Base-by-base conservation (phyloP, 2,888 invertebrate species). In the Cepaea hortensis region DNA sequence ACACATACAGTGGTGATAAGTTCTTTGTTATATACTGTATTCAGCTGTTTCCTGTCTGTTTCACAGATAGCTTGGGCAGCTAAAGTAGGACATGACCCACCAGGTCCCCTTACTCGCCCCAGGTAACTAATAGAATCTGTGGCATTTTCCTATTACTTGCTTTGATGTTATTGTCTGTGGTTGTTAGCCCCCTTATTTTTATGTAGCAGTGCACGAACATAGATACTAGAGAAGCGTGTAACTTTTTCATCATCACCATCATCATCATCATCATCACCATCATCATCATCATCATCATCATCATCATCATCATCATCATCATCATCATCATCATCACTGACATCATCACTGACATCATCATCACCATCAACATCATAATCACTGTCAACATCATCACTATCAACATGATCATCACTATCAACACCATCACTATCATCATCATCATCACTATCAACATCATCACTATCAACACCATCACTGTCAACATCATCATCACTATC, bases 1-100 rank as follows among this genome's bases (percentile, higher is more conserved):
- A 35, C 35, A 35, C 35, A 35, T 35, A 35, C 35, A 35, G 35
- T 35, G 35, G 35, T 35, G 35, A 35, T 35, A 35, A 35, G 35
- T 35, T 35, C 35, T 35, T 35, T 35, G 35, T 35, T 35, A 35
- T 35, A 35, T 35, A 35, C 35, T 35, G 35, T 35, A 35, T 70
- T 62, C n/a, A 68, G 5, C 23, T 35, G 35, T 20, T 11, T 65
- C 73, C 61, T 68, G 18, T 62, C 75, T 23, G 11, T 46, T 80
- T 72, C 46, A 5, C 82, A 89, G 89, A 85, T 77, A 68, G 84
- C 87, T 18, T 89, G 89, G 89, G 84, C 88, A 83, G 72, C 81
- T 5, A 83, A 88, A 83, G 84, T 88, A 20, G 89, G 88, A 18
- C 79, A 87, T 46, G 86, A 85, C 11, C 85, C 88, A 2, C 82